Conservation (phyloP, 2,888 invertebrate genomes). For the Meliscaeva auricollis region DNA sequence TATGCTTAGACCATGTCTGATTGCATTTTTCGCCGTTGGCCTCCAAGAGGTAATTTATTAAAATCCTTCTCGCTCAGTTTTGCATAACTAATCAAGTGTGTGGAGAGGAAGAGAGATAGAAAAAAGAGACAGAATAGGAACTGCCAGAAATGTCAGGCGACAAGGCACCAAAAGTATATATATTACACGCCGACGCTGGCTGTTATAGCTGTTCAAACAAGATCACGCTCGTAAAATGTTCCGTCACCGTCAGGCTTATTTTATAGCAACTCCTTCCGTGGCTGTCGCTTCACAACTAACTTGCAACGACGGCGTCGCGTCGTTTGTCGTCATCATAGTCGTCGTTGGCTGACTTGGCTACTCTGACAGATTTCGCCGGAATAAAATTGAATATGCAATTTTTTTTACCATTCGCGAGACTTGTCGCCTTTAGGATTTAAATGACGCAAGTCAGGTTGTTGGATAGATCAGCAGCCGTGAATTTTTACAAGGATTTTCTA, state of each 20-base stretch:
- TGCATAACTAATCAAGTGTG: conserved; percentile 73
- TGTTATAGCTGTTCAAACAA: conserved; percentile 57
- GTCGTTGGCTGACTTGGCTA: neutral
- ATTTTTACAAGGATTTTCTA: conserved; percentile 43
- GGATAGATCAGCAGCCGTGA: conserved; percentile 45
- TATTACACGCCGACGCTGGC: conserved; percentile 55
- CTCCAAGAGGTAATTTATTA: conserved; percentile 62
- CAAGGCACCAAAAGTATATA: conserved; percentile 1
- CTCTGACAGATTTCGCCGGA: conserved; percentile 52
- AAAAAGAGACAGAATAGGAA: conserved; percentile 15
- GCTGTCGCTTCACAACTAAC: conserved; percentile 5
- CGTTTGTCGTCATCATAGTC: neutral
- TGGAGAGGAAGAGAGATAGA: conserved; percentile 3
- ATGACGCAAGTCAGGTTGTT: conserved; percentile 42
- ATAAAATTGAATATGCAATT: conserved; percentile 57
- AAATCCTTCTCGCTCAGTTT: conserved; percentile 65
- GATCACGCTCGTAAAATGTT: conserved; percentile 66
- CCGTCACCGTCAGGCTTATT: conserved; percentile 35
- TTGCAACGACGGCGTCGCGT: neutral
- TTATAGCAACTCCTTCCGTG: conserved; percentile 21
- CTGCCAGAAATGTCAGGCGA: conserved; percentile 42
- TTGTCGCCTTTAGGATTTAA: conserved; percentile 70
- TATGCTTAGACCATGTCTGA: conserved; percentile 65
- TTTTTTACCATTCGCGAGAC: conserved; percentile 37
- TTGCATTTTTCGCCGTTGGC: conserved; percentile 65